These are phyloP conservation scores for Scaeva pyrastri DNA, from an alignment of 2,888 invertebrate genomes.

Conservation along the genomic window DNA sequence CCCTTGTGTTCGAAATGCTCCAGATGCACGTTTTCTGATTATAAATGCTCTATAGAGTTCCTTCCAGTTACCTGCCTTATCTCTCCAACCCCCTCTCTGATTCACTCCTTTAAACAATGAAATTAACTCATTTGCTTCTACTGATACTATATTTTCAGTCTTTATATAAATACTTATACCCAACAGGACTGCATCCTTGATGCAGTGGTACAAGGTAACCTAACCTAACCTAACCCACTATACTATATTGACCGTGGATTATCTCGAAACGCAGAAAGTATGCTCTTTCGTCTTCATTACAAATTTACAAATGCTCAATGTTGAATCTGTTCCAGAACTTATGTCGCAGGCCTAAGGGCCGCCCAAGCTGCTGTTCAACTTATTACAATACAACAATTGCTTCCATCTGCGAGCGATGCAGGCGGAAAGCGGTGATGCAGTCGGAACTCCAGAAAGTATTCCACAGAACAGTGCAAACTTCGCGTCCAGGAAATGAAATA, in stretches of 20 bases:
- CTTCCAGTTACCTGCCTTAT: not conserved
- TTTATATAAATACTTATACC: constrained; percentile 4
- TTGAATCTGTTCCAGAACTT: constrained; percentile 50
- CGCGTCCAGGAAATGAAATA: constrained; percentile 73
- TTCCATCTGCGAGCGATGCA: not conserved
- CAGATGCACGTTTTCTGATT: constrained; percentile 74
- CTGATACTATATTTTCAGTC: not conserved
- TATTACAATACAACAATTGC: constrained; percentile 7
- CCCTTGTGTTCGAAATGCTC: constrained; percentile 64
- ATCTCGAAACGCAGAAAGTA: constrained; percentile 69
- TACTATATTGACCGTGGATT: constrained; percentile 31
- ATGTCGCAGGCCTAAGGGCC: constrained; percentile 70
- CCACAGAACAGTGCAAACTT: constrained; percentile 42
- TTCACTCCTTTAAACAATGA: constrained; percentile 62
- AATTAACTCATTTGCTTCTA: constrained; percentile 72
- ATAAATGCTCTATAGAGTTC: constrained; percentile 34
- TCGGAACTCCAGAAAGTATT: constrained; percentile 31
- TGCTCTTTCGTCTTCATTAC: constrained; percentile 71
- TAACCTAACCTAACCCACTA: too few species aligned
- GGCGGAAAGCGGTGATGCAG: not conserved
- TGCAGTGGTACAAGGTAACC: not conserved
- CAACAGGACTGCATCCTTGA: constrained; percentile 14
- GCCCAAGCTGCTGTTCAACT: constrained; percentile 53
- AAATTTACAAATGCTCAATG: constrained; percentile 55
- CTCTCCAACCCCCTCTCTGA: not conserved